These are phyloP conservation scores for Yponomeuta malinellus DNA, from an alignment of 2,888 invertebrate genomes.

Conservation along the genomic window DNA sequence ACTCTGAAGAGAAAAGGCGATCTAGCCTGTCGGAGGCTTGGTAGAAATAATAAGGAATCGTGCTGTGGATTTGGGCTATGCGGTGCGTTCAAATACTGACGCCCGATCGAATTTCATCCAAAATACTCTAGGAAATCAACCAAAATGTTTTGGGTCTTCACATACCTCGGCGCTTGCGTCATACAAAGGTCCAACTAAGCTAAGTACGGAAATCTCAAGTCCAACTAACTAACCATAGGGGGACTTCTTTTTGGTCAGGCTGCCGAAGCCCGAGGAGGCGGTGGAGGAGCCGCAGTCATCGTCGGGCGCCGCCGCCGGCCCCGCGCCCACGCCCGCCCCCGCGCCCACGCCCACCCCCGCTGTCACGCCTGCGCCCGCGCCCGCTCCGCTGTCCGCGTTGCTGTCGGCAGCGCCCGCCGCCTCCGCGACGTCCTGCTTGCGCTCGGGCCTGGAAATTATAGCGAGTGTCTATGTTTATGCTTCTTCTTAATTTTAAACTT, in stretches of 20 bases:
- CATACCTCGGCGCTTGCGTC: too few species aligned
- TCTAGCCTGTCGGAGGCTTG: too few species aligned
- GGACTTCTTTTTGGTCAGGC: conserved; percentile 85
- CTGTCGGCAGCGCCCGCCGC: conserved; percentile 56
- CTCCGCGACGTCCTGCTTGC: conserved; percentile 57
- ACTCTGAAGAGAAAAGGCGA: too few species aligned
- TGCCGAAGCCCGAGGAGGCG: conserved; percentile 90
- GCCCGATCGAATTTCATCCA: too few species aligned
- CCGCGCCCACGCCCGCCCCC: conserved; percentile 23
- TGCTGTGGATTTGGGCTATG: too few species aligned
- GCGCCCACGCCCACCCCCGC: conserved; percentile 24
- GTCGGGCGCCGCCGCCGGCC: conserved; percentile 45
- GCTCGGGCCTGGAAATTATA: conserved; percentile 54
- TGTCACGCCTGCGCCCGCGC: conserved; percentile 11
- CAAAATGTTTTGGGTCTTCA: too few species aligned
- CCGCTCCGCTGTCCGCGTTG: conserved; percentile 54
- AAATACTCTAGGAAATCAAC: too few species aligned
- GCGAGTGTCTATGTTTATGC: too few species aligned
- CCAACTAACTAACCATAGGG: neutral
- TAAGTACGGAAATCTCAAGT: neutral
- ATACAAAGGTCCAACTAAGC: too few species aligned
- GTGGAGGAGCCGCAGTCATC: conserved; percentile 82
- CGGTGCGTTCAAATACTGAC: too few species aligned
- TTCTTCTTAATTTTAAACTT: too few species aligned
- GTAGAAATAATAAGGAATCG: too few species aligned